phyloP scores from a whole-genome alignment of 2,888 invertebrate genomes.

The Pherbina coryleti region DNA sequence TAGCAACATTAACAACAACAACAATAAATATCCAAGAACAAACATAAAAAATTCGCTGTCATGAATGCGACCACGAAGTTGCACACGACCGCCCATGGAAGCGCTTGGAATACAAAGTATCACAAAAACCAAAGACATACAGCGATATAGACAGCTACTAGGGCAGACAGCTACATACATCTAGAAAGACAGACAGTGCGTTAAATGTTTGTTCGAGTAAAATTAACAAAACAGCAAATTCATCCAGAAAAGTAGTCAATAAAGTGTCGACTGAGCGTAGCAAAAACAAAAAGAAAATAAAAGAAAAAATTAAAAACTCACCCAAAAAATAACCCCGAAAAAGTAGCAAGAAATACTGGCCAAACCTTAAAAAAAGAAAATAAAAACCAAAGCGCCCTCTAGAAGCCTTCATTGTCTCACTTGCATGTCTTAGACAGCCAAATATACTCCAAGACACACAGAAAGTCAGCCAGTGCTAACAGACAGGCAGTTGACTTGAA shows the following conservation, averaged over 20 bases:
- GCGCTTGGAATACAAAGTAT: slow-evolving; percentile 39
- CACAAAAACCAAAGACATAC: neutral
- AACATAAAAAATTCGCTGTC: slow-evolving; percentile 29
- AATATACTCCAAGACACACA: neutral
- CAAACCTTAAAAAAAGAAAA: neutral
- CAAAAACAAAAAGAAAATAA: slow-evolving; percentile 24
- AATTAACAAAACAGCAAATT: slow-evolving; percentile 65
- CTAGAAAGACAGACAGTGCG: neutral
- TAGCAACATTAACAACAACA: slow-evolving; percentile 28
- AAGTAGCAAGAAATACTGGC: neutral
- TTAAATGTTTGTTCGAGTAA: slow-evolving; percentile 41
- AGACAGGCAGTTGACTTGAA: neutral
- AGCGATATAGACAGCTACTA: neutral
- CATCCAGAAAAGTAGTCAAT: slow-evolving; percentile 66
- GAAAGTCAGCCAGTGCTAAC: neutral
- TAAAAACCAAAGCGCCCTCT: too few species aligned
- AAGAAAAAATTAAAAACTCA: neutral
- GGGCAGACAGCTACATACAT: neutral
- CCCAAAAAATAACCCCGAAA: slow-evolving; percentile 2
- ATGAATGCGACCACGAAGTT: slow-evolving; percentile 44
- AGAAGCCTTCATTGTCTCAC: too few species aligned
- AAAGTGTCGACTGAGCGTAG: slow-evolving; percentile 58
- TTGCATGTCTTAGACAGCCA: neutral
- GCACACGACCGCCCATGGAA: slow-evolving; percentile 46
- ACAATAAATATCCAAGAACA: slow-evolving; percentile 26